phyloP scores from a whole-genome alignment of 2,797 vertebrate species.

The Enteromius afrohamiltoni region DNA sequence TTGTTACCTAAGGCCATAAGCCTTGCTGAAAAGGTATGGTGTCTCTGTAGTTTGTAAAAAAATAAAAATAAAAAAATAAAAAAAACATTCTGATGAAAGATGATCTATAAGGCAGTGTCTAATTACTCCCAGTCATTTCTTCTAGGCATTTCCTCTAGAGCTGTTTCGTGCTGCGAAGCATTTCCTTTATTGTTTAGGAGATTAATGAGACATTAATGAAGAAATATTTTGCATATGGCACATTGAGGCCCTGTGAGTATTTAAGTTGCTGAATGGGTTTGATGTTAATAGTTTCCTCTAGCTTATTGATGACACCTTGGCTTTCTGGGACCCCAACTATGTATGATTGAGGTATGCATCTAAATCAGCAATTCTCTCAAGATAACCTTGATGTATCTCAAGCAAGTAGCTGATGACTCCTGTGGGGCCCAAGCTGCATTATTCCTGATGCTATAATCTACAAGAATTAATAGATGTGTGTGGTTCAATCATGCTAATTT shows the following conservation, averaged over 20 bases:
- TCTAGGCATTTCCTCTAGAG: slow-evolving; percentile 26
- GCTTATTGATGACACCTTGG: slow-evolving; percentile 48
- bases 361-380: slow-evolving; percentile 13
- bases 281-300: slow-evolving; percentile 48
- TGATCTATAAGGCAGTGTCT: slow-evolving; percentile 8
- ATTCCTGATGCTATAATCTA: slow-evolving; percentile 21
- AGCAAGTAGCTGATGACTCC: slow-evolving; percentile 13
- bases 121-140: slow-evolving; percentile 25
- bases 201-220: slow-evolving; percentile 56
- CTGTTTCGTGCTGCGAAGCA: slow-evolving; percentile 9
- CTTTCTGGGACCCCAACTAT: slow-evolving; percentile 28
- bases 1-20: neutral
- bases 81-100: slow-evolving; percentile 15
- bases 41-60: neutral
- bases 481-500: slow-evolving; percentile 18
- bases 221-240: slow-evolving; percentile 58
- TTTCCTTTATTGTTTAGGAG: slow-evolving; percentile 54
- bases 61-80: neutral
- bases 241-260: slow-evolving; percentile 43
- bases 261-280: slow-evolving; percentile 50
- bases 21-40: neutral
- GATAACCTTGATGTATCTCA: slow-evolving; percentile 14
- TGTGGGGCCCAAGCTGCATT: neutral
- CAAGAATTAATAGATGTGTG: slow-evolving; percentile 21
- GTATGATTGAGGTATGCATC: slow-evolving; percentile 42